Evolutionary conservation across 2,888 invertebrate species (phyloP), one percentile per base, ranked within the genome.

Genomic region (Pegoplata infirma): DNA sequence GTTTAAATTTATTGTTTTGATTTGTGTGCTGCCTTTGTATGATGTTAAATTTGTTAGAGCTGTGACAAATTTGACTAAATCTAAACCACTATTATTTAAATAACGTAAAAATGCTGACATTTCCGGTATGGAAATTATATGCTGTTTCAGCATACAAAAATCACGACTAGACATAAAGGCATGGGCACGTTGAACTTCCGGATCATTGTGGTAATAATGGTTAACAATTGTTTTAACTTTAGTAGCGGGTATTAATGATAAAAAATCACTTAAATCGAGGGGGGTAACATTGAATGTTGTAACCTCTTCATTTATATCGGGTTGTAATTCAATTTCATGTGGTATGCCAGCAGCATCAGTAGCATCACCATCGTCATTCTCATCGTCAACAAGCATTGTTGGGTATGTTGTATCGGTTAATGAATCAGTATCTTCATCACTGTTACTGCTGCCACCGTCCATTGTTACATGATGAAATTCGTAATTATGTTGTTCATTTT

Each of bases 251-350:
- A 89, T 86, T 67, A 89, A 67, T 0, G 82, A 82, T 44, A 89
- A 80, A 81, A 89, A 89, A 51, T 84, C 86, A 74, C 86, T 86
- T 83, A 89, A 84, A 71, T 89, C 87, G 55, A 88, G 82, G 16
- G 87, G 81, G n/a, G 82, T 49, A 14, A 53, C 80, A 49, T 76
- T 51, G 6, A 78, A 59, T 8, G 68, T 58, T 51, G 64, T 47
- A 23, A 66, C 63, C 68, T 78, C 77, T 56, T 79, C 79, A 63
- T 79, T 75, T 53, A 71, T 72, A 46, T 79, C 80, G 63, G 77
- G 77, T 49, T 75, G 80, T 55, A 81, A 81, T 75, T 80, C 63
- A 72, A 77, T 82, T 82, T 82, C 81, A 59, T 80, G 80, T 23
- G 81, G 75, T 25, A 76, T 49, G 8, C 75, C 79, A 44, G 64